Evolutionary conservation across 1,140 invertebrate species (phyloP), one percentile per base, ranked within the genome.

Genomic region (Drosophila punjabiensis): DNA sequence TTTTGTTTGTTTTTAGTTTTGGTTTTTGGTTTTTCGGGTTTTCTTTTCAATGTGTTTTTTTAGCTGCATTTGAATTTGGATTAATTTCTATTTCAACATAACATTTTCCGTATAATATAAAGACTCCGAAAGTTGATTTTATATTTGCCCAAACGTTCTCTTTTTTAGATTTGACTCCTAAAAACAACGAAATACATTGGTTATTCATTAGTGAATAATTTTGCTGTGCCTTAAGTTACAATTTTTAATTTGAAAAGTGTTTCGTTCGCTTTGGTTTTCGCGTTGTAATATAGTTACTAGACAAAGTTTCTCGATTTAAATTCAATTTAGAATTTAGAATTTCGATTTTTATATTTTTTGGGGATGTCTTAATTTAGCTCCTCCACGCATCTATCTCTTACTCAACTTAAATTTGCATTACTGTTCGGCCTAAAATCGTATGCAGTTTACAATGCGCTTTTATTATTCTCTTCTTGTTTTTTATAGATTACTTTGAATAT

Each of bases 121-220:
- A 79, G 76, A 60, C 59, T 67, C 68, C 67, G 33, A 71, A 82
- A 87, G 80, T 63, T 58, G 55, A 58, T 63, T 60, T 63, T 53
- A 52, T 39, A 45, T 73, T 79, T 70, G 76, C 76, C 76, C 74
- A 78, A 80, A 80, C 20, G 64, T 64, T 64, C 47, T 63, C 5
- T 53, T 75, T 43, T 76, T 88, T 89, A 73, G 58, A 76, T 82
- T 83, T 77, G 78, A 92, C 91, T 92, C 91, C 91, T 92, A 92
- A 92, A 92, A 92, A 92, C 91, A 92, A 92, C 91, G 69, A 92
- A 91, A 91, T 80, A 73, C 81, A 28, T 62, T 71, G 79, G 64
- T 66, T 58, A 69, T 83, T 70, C 58, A 50, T 65, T 58, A 52
- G 50, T 37, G 50, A 71, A 30, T 47, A 84, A 85, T 90, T 91